Conservation (phyloP, 2,797 vertebrate species). For the Prunella strophiata region DNA sequence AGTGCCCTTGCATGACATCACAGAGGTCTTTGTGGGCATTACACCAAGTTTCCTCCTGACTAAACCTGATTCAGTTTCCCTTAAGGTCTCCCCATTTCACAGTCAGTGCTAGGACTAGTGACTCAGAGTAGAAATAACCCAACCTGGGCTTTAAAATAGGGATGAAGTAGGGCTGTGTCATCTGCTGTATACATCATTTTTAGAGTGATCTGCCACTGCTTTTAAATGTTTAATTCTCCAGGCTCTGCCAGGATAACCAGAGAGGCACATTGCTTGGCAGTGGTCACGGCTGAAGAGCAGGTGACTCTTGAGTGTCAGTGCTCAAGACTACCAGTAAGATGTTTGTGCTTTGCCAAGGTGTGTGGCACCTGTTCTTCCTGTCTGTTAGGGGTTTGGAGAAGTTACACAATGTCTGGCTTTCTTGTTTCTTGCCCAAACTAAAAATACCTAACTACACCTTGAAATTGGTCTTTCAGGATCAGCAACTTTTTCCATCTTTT, state of each 20-base stretch:
- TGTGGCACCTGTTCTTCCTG: background rate
- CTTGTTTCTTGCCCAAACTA: background rate
- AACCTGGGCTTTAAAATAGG: background rate
- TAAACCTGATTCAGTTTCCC: background rate
- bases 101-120: background rate
- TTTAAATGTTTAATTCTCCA: background rate
- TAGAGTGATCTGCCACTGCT: background rate
- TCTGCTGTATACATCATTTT: background rate
- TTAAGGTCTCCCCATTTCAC: background rate
- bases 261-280: background rate
- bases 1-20: background rate
- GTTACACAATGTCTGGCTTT: background rate
- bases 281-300: rapidly evolving
- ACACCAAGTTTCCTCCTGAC: background rate
- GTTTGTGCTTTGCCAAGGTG: background rate
- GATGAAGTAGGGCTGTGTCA: background rate
- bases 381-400: background rate
- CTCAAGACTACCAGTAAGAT: background rate
- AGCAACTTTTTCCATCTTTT: background rate
- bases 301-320: background rate
- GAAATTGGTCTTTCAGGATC: background rate
- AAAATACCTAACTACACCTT: background rate
- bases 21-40: background rate
- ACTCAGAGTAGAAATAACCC: background rate
- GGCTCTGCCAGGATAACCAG: background rate